Percentiles rank a stretch among this genome's conserved stretches.
phyloP scores from a whole-genome alignment of 2,888 invertebrate genomes.

The Salpingus planirostris region DNA sequence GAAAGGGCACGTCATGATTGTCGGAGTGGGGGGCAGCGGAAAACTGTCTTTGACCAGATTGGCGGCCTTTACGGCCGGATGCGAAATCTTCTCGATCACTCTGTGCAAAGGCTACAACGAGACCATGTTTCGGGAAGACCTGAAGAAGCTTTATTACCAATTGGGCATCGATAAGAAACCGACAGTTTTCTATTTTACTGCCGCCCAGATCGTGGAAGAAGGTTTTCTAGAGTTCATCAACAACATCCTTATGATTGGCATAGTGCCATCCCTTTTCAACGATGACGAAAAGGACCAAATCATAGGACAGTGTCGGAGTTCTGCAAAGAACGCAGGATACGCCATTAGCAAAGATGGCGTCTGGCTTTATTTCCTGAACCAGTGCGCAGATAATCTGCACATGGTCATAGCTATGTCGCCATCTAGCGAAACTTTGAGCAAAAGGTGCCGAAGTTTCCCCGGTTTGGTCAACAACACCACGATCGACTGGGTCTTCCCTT shows the following conservation, averaged over 20 bases:
- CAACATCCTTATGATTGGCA: conserved; percentile 80
- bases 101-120: conserved; percentile 83
- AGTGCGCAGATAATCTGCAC: conserved; percentile 75
- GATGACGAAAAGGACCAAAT: conserved; percentile 85
- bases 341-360: conserved; percentile 71
- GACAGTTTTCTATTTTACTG: conserved; percentile 75
- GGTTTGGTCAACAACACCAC: conserved; percentile 86
- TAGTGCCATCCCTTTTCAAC: conserved; percentile 76
- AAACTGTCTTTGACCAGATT: conserved; percentile 74
- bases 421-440: conserved; percentile 70
- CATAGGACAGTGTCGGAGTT: conserved; percentile 58
- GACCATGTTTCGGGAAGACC: conserved; percentile 72
- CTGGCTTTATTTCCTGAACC: conserved; percentile 75
- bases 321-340: conserved; percentile 61
- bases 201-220: conserved; percentile 73
- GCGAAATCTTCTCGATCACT: conserved; percentile 72
- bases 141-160: conserved; percentile 67
- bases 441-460: conserved; percentile 82
- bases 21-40: conserved; percentile 86
- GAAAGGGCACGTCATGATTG: conserved; percentile 73
- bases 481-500: conserved; percentile 91
- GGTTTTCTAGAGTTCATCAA: conserved; percentile 85
- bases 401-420: conserved; percentile 90
- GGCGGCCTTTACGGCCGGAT: conserved; percentile 76
- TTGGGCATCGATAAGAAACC: conserved; percentile 73